These are phyloP conservation scores for Lissonota sp. DNA, from an alignment of 2,888 invertebrate genomes.

Conservation along the genomic window DNA sequence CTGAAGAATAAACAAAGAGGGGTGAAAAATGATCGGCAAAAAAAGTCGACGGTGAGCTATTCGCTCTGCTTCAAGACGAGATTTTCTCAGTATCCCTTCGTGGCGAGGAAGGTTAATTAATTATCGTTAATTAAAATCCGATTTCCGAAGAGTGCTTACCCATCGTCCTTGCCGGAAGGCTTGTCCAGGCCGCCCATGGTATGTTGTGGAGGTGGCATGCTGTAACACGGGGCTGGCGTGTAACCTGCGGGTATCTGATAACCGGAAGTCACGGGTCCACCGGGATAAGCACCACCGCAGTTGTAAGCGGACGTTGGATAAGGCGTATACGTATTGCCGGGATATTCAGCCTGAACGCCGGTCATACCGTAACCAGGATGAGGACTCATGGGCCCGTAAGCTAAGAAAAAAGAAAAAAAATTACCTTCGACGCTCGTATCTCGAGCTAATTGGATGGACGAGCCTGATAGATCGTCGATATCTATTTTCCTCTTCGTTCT, in stretches of 20 bases:
- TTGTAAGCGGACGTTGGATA: constrained; percentile 88
- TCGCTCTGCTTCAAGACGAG: constrained; percentile 22
- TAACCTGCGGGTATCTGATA: constrained; percentile 89
- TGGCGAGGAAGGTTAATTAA: constrained; percentile 49
- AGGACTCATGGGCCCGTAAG: constrained; percentile 93
- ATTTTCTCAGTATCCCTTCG: not conserved
- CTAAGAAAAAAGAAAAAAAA: constrained; percentile 83
- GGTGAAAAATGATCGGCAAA: not conserved
- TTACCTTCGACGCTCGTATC: too few relatives aligned
- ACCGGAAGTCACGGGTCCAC: constrained; percentile 85
- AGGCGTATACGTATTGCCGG: constrained; percentile 90
- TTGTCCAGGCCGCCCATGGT: constrained; percentile 85
- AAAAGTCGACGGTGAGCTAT: constrained; percentile 9
- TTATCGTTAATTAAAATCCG: constrained; percentile 62
- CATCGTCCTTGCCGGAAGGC: constrained; percentile 88
- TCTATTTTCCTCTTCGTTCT: constrained; percentile 55
- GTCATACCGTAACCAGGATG: constrained; percentile 93
- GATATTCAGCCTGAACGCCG: constrained; percentile 92
- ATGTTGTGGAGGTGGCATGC: constrained; percentile 94
- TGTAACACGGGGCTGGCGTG: constrained; percentile 91
- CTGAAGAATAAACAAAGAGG: not conserved
- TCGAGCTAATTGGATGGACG: constrained; percentile 58
- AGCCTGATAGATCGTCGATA: constrained; percentile 60
- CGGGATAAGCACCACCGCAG: constrained; percentile 84
- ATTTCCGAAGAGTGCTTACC: constrained; percentile 85